These are phyloP conservation scores for Aquatica leii DNA, from an alignment of 2,888 invertebrate species.

Conservation along the genomic window DNA sequence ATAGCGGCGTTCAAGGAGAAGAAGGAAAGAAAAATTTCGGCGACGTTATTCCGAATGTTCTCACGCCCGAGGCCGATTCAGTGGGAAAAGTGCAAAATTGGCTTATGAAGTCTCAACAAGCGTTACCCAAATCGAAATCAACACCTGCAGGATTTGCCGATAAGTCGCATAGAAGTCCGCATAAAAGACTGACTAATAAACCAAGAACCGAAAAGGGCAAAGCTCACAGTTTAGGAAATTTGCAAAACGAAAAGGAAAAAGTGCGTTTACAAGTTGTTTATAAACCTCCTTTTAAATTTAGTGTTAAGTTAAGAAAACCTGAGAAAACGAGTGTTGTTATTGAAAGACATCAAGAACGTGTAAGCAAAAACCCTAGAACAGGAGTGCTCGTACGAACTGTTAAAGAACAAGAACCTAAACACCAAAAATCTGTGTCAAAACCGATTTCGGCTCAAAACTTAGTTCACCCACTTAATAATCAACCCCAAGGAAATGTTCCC, in stretches of 20 bases:
- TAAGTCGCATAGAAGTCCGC: constrained; percentile 65
- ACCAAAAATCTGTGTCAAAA: constrained; percentile 25
- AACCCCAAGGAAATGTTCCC: constrained; percentile 38
- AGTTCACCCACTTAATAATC: constrained; percentile 38
- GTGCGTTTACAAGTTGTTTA: constrained; percentile 85
- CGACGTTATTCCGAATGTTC: constrained; percentile 61
- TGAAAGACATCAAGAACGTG: constrained; percentile 65
- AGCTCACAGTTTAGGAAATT: constrained; percentile 71
- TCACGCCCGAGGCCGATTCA: constrained; percentile 63
- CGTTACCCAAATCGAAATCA: constrained; percentile 83
- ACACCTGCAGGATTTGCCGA: constrained; percentile 78
- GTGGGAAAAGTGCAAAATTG: constrained; percentile 86
- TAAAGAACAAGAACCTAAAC: constrained; percentile 45
- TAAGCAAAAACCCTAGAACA: constrained; percentile 55
- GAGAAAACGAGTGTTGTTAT: constrained; percentile 72
- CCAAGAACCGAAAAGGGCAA: constrained; percentile 68
- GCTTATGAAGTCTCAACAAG: constrained; percentile 77
- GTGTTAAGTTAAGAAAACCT: constrained; percentile 78
- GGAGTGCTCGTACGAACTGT: constrained; percentile 62
- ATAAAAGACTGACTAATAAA: constrained; percentile 59
- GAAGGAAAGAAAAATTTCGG: constrained; percentile 63
- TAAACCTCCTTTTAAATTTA: constrained; percentile 88
- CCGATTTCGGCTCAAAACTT: background rate
- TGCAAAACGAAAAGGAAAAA: constrained; percentile 69
- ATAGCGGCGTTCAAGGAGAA: constrained; percentile 72